Percentiles rank a stretch among this genome's conserved stretches.
Evolutionary conservation across 2,888 invertebrate species (phyloP).

Genomic region (Harpalus rufipes): DNA sequence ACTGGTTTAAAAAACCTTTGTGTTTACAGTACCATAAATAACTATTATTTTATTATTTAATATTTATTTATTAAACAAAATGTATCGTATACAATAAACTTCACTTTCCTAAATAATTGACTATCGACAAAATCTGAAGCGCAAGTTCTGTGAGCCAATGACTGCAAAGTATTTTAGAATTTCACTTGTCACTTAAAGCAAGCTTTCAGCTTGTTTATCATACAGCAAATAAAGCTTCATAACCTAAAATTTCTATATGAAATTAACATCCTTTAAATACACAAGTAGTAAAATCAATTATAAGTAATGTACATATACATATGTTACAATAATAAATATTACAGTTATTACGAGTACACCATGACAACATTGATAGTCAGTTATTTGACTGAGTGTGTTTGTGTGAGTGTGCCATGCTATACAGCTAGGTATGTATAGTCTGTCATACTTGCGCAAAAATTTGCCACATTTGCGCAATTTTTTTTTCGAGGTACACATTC

Average conservation of each 20-base stretch:
- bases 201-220: constrained; percentile 11
- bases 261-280: constrained; percentile 6
- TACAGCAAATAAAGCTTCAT: constrained; percentile 19
- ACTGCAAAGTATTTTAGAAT: constrained; percentile 26
- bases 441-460: too few relatives aligned
- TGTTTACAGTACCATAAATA: too few relatives aligned
- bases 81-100: too few relatives aligned
- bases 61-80: too few relatives aligned
- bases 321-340: constrained; percentile 43
- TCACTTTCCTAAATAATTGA: too few relatives aligned
- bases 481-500: too few relatives aligned
- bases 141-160: neutral
- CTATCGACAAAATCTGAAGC: neutral
- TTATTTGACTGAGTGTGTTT: constrained; percentile 25
- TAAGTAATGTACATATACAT: constrained; percentile 28
- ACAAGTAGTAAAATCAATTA: constrained; percentile 33
- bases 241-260: neutral
- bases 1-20: too few relatives aligned
- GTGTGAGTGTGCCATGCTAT: constrained; percentile 46
- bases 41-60: too few relatives aligned
- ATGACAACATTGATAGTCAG: constrained; percentile 59
- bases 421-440: too few relatives aligned
- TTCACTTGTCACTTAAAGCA: constrained; percentile 30
- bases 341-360: constrained; percentile 49
- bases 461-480: too few relatives aligned